Conservation (phyloP, 1,140 invertebrate genomes). For the Drosophila gunungcola region DNA sequence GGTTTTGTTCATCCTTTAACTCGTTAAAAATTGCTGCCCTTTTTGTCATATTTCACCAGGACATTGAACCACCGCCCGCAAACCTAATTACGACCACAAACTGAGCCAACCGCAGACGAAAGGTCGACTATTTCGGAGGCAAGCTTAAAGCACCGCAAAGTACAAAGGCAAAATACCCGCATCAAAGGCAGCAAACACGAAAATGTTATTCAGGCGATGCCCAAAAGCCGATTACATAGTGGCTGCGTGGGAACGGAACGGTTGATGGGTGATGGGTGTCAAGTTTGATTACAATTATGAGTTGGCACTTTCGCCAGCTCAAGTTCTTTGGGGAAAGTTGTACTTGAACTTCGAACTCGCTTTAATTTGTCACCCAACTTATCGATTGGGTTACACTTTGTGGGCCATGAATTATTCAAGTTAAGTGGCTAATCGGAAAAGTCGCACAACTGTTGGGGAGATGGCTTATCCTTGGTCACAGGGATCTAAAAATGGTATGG, state of each 20-base stretch:
- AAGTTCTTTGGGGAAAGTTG: neutral
- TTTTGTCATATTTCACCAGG: slow-evolving; percentile 22
- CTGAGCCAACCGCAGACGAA: slow-evolving; percentile 45
- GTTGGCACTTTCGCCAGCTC: slow-evolving; percentile 47
- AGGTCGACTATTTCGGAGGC: slow-evolving; percentile 19
- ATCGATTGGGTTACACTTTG: slow-evolving; percentile 15
- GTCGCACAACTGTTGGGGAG: slow-evolving; percentile 11
- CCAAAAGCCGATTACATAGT: slow-evolving; percentile 67
- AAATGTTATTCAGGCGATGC: slow-evolving; percentile 53
- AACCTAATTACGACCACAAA: slow-evolving; percentile 69
- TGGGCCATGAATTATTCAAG: slow-evolving; percentile 29
- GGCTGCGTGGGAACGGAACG: slow-evolving; percentile 1
- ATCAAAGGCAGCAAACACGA: slow-evolving; percentile 45
- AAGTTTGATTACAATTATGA: slow-evolving; percentile 80
- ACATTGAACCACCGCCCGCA: slow-evolving; percentile 39
- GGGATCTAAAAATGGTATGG: neutral
- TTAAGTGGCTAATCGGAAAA: neutral
- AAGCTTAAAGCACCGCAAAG: slow-evolving; percentile 50
- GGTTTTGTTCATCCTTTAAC: neutral
- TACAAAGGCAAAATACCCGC: slow-evolving; percentile 47
- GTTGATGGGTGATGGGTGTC: slow-evolving; percentile 57
- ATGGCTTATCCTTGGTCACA: slow-evolving; percentile 12
- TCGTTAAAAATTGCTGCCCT: slow-evolving; percentile 15
- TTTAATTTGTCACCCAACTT: slow-evolving; percentile 45
- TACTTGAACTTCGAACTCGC: slow-evolving; percentile 11